Conservation (phyloP, 1,140 invertebrate species). For the Formica exsecta region DNA sequence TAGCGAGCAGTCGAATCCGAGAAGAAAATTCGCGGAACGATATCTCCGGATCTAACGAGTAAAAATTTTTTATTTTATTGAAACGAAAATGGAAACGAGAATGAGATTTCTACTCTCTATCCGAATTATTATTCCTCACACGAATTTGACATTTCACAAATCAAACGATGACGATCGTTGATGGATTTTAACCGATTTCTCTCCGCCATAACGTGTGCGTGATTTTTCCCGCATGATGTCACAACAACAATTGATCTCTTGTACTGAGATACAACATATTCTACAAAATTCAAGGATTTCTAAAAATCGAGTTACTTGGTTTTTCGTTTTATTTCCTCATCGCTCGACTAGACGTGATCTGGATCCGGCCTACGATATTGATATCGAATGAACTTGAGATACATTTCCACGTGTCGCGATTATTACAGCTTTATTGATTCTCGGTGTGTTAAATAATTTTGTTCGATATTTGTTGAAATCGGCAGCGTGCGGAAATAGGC, state of each 20-base stretch:
- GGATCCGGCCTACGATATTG: conserved; percentile 53
- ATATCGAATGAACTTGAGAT: conserved; percentile 25
- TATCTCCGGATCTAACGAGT: neutral
- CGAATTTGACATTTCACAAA: neutral
- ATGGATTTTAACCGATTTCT: neutral
- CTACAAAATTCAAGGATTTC: neutral
- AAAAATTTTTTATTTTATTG: neutral
- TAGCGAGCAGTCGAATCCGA: conserved; percentile 6
- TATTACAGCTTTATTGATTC: conserved; percentile 21
- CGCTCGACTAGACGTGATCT: conserved; percentile 43
- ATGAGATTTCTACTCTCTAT: neutral
- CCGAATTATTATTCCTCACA: neutral
- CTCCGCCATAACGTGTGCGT: neutral
- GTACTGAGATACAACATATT: neutral
- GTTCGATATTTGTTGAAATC: conserved; percentile 41
- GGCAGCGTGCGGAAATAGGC: neutral
- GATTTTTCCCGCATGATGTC: neutral
- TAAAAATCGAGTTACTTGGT: neutral
- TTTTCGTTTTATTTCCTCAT: conserved; percentile 27
- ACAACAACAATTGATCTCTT: neutral
- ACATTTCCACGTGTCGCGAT: conserved; percentile 22
- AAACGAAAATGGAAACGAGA: neutral
- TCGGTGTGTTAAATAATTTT: conserved; percentile 23
- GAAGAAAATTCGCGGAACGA: neutral
- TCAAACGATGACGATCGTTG: neutral